phyloP scores from a whole-genome alignment of 2,797 vertebrate genomes.

The Labeo calbasu region DNA sequence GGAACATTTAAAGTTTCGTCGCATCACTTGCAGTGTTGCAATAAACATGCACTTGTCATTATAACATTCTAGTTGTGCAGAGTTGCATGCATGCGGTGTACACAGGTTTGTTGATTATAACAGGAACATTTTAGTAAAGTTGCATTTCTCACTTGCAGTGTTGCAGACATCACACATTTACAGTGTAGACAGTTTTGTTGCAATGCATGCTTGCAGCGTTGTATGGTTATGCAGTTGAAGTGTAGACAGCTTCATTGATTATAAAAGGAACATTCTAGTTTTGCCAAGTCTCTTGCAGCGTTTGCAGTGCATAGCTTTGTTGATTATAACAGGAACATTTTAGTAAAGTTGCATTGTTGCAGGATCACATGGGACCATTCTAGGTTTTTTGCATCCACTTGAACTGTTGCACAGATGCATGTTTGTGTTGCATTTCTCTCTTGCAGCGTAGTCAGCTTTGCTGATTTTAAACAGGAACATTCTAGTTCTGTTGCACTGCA shows the following conservation, averaged over 20 bases:
- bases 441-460: background rate
- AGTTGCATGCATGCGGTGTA: background rate
- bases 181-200: background rate
- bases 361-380: background rate
- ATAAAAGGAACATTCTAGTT: background rate
- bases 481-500: background rate
- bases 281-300: background rate
- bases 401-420: background rate
- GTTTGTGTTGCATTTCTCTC: background rate
- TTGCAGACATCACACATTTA: background rate
- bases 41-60: background rate
- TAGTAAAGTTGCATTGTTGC: background rate
- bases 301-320: background rate
- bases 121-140: background rate
- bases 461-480: background rate
- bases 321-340: background rate
- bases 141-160: background rate
- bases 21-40: background rate
- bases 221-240: background rate
- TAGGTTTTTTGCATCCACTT: background rate
- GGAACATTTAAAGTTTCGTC: background rate
- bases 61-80: background rate
- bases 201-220: background rate
- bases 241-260: background rate
- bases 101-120: background rate